Percentiles rank a stretch among this genome's conserved stretches.
phyloP scores from a whole-genome alignment of 2,113 vertebrate genomes.

The Dolichallabes microphthalmus region DNA sequence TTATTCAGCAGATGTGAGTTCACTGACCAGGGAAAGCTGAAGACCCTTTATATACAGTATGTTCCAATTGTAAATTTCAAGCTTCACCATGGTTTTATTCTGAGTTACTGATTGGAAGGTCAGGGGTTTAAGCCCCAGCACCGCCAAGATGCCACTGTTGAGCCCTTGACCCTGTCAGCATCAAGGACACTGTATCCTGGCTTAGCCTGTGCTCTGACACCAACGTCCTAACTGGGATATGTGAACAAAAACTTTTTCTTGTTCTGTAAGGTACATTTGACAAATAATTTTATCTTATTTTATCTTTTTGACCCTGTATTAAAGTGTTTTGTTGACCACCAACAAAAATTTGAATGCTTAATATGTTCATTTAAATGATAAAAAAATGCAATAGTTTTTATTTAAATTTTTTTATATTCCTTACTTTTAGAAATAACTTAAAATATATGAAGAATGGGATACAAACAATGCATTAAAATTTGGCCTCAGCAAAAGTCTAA shows the following conservation, averaged over 20 bases:
- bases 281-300: no score
- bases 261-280: no score
- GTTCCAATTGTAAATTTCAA: constrained; percentile 3
- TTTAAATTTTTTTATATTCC: background rate
- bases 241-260: no score
- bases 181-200: no score
- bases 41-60: background rate
- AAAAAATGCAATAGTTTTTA: background rate
- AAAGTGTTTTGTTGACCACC: background rate
- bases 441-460: background rate
- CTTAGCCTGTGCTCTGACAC: no score
- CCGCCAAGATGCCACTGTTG: no score
- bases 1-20: background rate
- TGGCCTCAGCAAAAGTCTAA: background rate
- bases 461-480: background rate
- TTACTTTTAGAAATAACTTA: background rate
- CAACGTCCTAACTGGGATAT: no score
- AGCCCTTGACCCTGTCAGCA: no score
- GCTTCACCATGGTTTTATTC: background rate
- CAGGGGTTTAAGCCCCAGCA: no score
- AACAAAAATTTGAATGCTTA: background rate
- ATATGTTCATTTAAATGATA: no score
- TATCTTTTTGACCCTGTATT: background rate
- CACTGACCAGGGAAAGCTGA: background rate
- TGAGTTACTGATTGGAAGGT: no score